phyloP scores from a whole-genome alignment of 2,113 vertebrate species.

The Scolopax mira region DNA sequence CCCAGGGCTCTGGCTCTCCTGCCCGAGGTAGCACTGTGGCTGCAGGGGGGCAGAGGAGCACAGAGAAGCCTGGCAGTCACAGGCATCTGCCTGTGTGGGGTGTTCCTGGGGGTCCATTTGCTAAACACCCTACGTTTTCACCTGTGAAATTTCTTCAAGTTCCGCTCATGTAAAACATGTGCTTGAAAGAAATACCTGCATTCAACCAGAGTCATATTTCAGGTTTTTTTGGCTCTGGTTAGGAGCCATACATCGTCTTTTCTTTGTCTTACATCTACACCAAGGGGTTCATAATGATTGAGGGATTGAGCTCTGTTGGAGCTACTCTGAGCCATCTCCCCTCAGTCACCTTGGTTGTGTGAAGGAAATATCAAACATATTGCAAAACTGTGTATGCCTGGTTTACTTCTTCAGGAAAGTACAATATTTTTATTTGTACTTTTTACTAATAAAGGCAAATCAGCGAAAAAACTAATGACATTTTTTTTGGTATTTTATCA shows the following conservation, averaged over 20 bases:
- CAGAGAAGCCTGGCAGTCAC: rapidly evolving
- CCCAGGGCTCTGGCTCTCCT: neutral
- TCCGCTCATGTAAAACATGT: neutral
- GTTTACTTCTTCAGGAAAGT: neutral
- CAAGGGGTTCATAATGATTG: neutral
- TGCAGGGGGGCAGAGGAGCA: neutral
- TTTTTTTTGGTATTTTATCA: neutral
- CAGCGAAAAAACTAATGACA: neutral
- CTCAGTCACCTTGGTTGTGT: neutral
- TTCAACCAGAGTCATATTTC: neutral
- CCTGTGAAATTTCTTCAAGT: neutral
- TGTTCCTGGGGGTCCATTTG: no score
- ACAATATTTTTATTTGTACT: neutral
- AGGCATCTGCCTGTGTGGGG: neutral
- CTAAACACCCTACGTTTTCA: neutral
- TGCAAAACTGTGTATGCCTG: neutral
- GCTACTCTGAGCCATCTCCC: neutral
- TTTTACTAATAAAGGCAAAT: neutral
- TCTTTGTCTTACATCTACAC: neutral
- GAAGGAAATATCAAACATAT: neutral
- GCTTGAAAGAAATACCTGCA: neutral
- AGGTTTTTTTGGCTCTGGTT: neutral
- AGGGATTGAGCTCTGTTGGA: neutral
- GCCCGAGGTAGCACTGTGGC: neutral
- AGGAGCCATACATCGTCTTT: neutral